Evolutionary conservation across 2,888 invertebrate genomes (phyloP).

Genomic region (Euzetes globulus): DNA sequence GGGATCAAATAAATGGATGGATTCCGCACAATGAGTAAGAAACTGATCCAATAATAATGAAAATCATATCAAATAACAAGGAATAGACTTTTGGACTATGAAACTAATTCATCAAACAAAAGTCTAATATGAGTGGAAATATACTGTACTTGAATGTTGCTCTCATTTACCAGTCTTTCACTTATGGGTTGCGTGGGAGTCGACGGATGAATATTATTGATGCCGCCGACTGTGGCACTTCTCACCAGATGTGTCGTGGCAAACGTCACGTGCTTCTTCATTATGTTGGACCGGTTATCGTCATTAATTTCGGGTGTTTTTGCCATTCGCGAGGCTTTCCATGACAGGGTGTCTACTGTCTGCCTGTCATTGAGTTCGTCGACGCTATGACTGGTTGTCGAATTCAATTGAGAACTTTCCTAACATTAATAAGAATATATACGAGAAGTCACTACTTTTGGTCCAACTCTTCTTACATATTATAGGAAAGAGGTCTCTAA

Average conservation of each 20-base stretch:
- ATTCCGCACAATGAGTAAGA: no score
- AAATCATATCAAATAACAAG: no score
- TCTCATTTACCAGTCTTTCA: conserved; percentile 26
- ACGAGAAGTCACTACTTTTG: no score
- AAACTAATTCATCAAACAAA: no score
- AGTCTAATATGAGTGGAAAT: conserved; percentile 3
- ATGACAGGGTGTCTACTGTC: conserved; percentile 5
- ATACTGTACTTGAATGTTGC: conserved; percentile 21
- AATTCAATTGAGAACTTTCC: background rate
- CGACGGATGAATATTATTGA: conserved; percentile 5
- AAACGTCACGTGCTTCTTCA: conserved; percentile 15
- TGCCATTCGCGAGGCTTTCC: conserved; percentile 28
- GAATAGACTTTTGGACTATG: no score
- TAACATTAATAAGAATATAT: background rate
- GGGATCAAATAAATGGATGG: no score
- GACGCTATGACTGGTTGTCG: conserved; percentile 39
- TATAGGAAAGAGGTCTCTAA: no score
- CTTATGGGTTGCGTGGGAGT: background rate
- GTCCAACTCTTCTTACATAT: no score
- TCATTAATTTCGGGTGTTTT: conserved; percentile 38
- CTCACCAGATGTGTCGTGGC: conserved; percentile 6
- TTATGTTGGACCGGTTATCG: background rate
- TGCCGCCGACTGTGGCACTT: conserved; percentile 16
- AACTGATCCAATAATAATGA: no score
- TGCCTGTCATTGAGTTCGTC: conserved; percentile 39